Percentiles rank a stretch among this genome's conserved stretches.
These are phyloP conservation scores for Oscheius sp. DNA, from an alignment of 2,888 invertebrate genomes.

Conservation along the genomic window DNA sequence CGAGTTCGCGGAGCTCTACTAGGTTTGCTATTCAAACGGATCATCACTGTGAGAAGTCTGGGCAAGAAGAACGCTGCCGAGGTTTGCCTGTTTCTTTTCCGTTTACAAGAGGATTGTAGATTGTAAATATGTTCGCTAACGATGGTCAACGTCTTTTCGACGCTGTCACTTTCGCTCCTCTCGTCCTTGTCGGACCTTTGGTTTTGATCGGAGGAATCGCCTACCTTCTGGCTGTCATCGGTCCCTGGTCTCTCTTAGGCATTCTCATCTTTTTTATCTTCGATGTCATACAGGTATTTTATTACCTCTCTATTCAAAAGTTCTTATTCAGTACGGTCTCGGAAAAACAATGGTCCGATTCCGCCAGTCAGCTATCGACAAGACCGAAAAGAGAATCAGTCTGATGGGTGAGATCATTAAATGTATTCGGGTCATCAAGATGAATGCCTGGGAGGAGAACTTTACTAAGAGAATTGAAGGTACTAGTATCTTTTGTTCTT, in stretches of 20 bases:
- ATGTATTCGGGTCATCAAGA: conserved; percentile 79
- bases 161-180: conserved; percentile 74
- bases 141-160: conserved; percentile 76
- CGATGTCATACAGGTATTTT: conserved; percentile 74
- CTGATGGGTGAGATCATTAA: conserved; percentile 78
- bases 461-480: conserved; percentile 77
- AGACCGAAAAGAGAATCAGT: conserved; percentile 70
- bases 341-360: conserved; percentile 72
- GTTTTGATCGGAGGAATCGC: conserved; percentile 73
- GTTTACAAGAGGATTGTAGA: conserved; percentile 59
- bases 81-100: conserved; percentile 53
- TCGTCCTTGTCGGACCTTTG: conserved; percentile 74
- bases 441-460: conserved; percentile 80
- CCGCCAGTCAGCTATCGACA: conserved; percentile 66
- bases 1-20: conserved; percentile 74
- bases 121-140: conserved; percentile 75
- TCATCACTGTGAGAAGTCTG: conserved; percentile 72
- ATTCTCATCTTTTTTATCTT: conserved; percentile 74
- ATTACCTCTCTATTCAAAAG: background rate
- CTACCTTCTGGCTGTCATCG: conserved; percentile 74
- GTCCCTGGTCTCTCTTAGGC: conserved; percentile 75
- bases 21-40: conserved; percentile 74
- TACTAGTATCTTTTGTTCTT: conserved; percentile 25
- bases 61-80: conserved; percentile 74
- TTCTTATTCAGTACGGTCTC: conserved; percentile 60